Evolutionary conservation across 2,113 vertebrate genomes (phyloP).

Genomic region (Pungitius pungitius): DNA sequence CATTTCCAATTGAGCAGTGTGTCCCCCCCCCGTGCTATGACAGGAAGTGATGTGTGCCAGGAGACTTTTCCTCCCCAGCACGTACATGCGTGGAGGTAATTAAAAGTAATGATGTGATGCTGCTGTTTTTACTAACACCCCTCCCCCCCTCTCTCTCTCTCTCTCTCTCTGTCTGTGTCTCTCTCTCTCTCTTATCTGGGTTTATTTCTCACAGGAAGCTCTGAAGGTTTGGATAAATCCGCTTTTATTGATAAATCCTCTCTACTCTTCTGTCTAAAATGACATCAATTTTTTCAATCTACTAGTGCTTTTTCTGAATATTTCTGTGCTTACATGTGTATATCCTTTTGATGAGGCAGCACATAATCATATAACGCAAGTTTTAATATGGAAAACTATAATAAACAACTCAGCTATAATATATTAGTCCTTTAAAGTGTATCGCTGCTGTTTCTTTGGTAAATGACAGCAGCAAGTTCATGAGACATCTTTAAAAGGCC

Average conservation of each 20-base stretch:
- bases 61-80: not conserved
- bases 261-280: conserved; percentile 8
- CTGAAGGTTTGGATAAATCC: conserved; percentile 92
- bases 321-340: too few species aligned
- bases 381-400: not conserved
- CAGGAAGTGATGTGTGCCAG: not conserved
- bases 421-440: not conserved
- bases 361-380: not conserved
- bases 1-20: too few species aligned
- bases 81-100: not conserved
- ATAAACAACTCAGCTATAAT: not conserved
- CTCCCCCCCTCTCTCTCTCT: not conserved
- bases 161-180: not conserved
- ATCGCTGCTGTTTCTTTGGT: too few species aligned
- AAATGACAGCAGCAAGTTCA: not conserved
- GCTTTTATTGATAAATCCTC: conserved; percentile 23
- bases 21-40: too few species aligned
- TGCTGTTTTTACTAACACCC: conserved; percentile 15
- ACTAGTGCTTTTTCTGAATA: too few species aligned
- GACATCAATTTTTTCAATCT: too few species aligned
- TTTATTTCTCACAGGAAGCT: conserved; percentile 90
- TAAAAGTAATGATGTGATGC: not conserved
- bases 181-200: conserved; percentile 52
- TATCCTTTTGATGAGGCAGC: too few species aligned
- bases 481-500: too few species aligned